Evolutionary conservation across 30 jellyfish, hydroid and myxozoan genomes (phyloP), one percentile per base, ranked within the genome.

Genomic region (Hydra vulgaris): DNA sequence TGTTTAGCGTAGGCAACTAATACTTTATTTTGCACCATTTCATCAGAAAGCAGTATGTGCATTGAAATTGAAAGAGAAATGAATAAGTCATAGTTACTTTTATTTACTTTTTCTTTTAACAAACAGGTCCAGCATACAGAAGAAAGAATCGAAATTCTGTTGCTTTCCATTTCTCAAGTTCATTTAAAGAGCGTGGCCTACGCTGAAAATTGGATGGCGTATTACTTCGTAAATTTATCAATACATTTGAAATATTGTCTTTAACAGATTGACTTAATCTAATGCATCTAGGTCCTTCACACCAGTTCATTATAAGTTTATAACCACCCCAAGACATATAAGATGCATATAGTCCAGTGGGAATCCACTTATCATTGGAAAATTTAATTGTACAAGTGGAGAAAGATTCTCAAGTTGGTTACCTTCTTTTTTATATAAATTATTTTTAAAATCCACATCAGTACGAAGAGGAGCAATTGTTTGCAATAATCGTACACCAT

Each of bases 141-240:
- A 70, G 27, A 70, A 70, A 70, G 40, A 21, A 24, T 21, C 76
- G 76, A 70, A 21, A 70, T 17, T 70, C 76, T 21, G 76, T 70
- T 21, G 76, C 76, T 70, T 70, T 70, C 76, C 76, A 70, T 21
- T 70, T 21, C 8, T 24, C 27, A 70, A 70, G 40, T 24, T 70
- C 61, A 40, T 40, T n/a, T 40, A 40, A 40, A 40, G 61, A 40
- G 61, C 61, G 61, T 40, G 61, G 61, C 12, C 61, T 40, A 40
- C 61, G 61, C 61, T 40, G 61, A 40, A 40, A 40, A 40, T 40
- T 40, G 61, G 61, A 40, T 40, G 61, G 61, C 12, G 61, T 40
- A 40, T 40, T 3, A 40, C 61, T 40, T 40, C 61, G n/a, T 40
- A 3, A 40, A 40, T 40, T 40, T 40, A 40, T 40, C 61, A 40